Evolutionary conservation across 2,797 vertebrate genomes (phyloP).

Genomic region (Esox lucius): DNA sequence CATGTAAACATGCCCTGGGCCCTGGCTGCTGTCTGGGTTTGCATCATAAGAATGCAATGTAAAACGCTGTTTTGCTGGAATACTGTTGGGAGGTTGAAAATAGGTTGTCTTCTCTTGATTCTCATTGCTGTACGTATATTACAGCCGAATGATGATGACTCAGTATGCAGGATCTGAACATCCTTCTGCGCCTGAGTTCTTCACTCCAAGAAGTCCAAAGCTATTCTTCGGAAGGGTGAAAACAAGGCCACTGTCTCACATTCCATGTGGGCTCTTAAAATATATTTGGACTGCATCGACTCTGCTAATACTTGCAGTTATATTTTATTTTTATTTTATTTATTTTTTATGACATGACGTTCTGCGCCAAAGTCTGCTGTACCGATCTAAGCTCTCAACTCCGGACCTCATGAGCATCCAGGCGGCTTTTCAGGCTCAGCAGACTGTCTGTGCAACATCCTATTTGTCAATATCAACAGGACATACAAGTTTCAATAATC

Average conservation of each 20-base stretch:
- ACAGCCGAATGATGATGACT: neutral
- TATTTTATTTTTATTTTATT: neutral
- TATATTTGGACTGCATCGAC: neutral
- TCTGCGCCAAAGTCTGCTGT: no score
- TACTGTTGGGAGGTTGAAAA: neutral
- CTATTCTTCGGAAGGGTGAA: neutral
- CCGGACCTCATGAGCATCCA: no score
- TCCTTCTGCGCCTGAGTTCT: neutral
- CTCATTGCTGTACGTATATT: neutral
- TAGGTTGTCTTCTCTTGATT: neutral
- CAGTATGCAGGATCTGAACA: neutral
- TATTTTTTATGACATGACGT: slow-evolving; percentile 10
- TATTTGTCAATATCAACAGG: no score
- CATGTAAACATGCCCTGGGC: neutral
- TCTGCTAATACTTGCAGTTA: neutral
- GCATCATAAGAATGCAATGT: neutral
- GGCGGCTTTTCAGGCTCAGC: no score
- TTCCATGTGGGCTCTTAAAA: neutral
- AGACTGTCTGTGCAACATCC: no score
- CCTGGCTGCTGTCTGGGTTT: neutral
- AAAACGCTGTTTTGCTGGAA: neutral
- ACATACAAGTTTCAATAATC: no score
- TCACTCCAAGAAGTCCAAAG: neutral
- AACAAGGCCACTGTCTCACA: neutral
- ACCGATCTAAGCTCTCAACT: no score